Percentiles rank a stretch among this genome's conserved stretches.
Conservation (phyloP, 2,113 vertebrate genomes). For the Ascaphus truei region DNA sequence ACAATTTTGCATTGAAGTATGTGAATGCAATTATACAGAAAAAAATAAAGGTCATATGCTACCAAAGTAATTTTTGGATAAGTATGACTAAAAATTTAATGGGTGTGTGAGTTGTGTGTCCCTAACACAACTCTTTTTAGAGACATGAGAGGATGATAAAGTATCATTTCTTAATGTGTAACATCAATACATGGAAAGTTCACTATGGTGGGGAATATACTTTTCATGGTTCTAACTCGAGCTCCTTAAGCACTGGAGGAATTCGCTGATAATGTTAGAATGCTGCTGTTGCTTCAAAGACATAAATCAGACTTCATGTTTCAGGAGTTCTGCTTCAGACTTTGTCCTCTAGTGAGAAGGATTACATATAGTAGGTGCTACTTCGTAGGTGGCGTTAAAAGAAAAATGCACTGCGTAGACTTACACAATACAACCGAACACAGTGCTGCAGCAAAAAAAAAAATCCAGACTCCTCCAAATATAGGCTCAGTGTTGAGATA, state of each 20-base stretch:
- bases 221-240: neutral
- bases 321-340: neutral
- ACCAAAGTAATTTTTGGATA: no score
- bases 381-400: no score
- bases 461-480: neutral
- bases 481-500: neutral
- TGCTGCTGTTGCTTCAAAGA: neutral
- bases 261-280: slow-evolving; percentile 30
- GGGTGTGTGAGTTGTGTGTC: slow-evolving; percentile 14
- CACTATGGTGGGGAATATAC: neutral
- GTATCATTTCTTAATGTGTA: slow-evolving; percentile 16
- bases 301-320: slow-evolving; percentile 22
- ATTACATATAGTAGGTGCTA: neutral
- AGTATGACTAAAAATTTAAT: neutral
- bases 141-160: neutral
- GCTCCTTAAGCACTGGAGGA: slow-evolving; percentile 3
- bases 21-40: no score
- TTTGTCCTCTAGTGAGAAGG: neutral
- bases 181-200: slow-evolving; percentile 1
- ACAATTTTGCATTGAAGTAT: no score
- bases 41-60: no score
- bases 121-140: slow-evolving; percentile 4
- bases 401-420: neutral
- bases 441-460: no score
- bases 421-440: no score